These are phyloP conservation scores for Clepsis dumicolana DNA, from an alignment of 2,888 invertebrate genomes.

Conservation along the genomic window DNA sequence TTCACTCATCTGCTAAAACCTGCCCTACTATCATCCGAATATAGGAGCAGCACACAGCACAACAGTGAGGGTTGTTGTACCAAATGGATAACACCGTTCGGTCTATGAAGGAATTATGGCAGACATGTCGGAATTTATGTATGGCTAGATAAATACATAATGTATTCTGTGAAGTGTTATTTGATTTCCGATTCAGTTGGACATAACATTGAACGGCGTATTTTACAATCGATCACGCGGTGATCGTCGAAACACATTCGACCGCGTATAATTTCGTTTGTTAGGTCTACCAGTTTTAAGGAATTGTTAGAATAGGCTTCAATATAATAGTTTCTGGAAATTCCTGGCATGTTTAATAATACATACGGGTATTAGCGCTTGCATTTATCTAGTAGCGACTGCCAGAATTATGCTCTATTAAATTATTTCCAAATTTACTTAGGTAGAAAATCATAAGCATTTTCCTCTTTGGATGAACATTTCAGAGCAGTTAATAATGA, in stretches of 20 bases:
- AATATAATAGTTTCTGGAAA: background rate
- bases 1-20: background rate
- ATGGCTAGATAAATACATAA: background rate
- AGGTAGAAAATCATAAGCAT: too few species aligned
- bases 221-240: background rate
- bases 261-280: background rate
- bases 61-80: background rate
- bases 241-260: background rate
- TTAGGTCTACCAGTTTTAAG: background rate
- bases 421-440: too few species aligned
- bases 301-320: background rate
- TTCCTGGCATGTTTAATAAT: background rate
- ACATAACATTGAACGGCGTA: background rate
- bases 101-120: background rate
- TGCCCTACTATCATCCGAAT: background rate
- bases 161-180: slow-evolving; percentile 5
- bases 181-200: slow-evolving; percentile 18
- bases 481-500: too few species aligned
- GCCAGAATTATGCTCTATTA: too few species aligned
- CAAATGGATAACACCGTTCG: background rate
- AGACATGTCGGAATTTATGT: slow-evolving; percentile 19
- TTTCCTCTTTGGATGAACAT: too few species aligned
- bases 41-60: background rate
- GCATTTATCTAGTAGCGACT: background rate
- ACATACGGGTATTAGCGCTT: background rate